These are phyloP conservation scores for Meganola albula DNA, from an alignment of 2,888 invertebrate genomes.

Conservation along the genomic window DNA sequence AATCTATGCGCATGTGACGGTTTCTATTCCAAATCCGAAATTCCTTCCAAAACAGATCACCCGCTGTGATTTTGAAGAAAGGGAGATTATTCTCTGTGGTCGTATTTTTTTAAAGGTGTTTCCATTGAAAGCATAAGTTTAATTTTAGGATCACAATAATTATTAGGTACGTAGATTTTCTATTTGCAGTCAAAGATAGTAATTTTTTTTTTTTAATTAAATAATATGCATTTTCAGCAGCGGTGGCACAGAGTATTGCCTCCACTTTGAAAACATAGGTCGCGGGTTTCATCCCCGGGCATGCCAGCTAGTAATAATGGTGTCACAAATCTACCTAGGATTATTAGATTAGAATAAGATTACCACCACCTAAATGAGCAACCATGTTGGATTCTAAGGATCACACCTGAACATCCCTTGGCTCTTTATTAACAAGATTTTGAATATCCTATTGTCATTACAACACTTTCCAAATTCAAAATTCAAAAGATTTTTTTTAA, in stretches of 20 bases:
- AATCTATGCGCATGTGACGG: slow-evolving; percentile 63
- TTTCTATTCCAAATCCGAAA: slow-evolving; percentile 68
- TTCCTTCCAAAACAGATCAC: slow-evolving; percentile 71
- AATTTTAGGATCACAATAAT: slow-evolving; percentile 42
- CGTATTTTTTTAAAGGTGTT: slow-evolving; percentile 56
- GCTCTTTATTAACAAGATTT: slow-evolving; percentile 76
- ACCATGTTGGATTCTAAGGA: slow-evolving; percentile 1
- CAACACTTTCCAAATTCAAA: slow-evolving; percentile 75
- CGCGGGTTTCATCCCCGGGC: no score
- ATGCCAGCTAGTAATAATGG: no score
- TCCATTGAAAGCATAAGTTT: no score
- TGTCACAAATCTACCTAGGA: no score
- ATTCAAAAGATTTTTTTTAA: slow-evolving; percentile 53
- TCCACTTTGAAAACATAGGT: neutral
- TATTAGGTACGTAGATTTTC: no score
- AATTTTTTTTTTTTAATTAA: no score
- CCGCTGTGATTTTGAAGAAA: slow-evolving; percentile 66
- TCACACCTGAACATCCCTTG: slow-evolving; percentile 37
- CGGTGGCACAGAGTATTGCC: neutral
- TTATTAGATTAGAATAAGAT: no score
- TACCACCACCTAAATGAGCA: neutral
- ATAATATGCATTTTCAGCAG: neutral
- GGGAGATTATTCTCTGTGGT: slow-evolving; percentile 33
- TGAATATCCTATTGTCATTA: slow-evolving; percentile 75
- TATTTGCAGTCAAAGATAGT: no score